Evolutionary conservation across 2,113 vertebrate species (phyloP).

Genomic region (Erythrocercus mccallii): DNA sequence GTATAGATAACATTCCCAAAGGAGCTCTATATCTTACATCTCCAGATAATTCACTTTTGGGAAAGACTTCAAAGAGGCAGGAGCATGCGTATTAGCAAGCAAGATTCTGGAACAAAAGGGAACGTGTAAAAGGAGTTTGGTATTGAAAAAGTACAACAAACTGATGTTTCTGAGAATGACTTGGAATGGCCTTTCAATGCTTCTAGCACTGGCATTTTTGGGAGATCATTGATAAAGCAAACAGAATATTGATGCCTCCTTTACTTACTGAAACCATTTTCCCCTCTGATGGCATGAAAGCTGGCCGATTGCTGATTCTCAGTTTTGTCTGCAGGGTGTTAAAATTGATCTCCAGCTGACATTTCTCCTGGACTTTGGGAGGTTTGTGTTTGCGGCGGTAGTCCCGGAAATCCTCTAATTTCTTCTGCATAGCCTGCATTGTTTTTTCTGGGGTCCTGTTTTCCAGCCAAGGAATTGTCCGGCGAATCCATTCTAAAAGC

Average conservation of each 20-base stretch:
- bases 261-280: constrained; percentile 96
- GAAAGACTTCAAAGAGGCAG: background rate
- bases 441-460: constrained; percentile 93
- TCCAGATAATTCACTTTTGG: background rate
- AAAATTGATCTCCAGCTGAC: constrained; percentile 98
- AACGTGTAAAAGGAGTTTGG: background rate
- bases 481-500: constrained; percentile 95
- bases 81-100: background rate
- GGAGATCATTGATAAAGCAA: background rate
- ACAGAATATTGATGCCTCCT: background rate
- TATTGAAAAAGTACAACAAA: background rate
- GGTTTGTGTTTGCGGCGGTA: constrained; percentile 97
- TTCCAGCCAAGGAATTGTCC: constrained; percentile 97
- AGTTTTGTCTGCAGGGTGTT: constrained; percentile 98
- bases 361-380: constrained; percentile 97
- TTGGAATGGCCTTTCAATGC: background rate
- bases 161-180: background rate
- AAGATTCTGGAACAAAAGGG: background rate
- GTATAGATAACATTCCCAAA: background rate
- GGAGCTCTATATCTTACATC: background rate
- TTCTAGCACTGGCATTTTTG: background rate
- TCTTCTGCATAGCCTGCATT: constrained; percentile 93
- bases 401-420: constrained; percentile 96
- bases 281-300: constrained; percentile 98
- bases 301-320: constrained; percentile 94